Conservation (phyloP, 1,140 invertebrate genomes). For the Drosophila varians region DNA sequence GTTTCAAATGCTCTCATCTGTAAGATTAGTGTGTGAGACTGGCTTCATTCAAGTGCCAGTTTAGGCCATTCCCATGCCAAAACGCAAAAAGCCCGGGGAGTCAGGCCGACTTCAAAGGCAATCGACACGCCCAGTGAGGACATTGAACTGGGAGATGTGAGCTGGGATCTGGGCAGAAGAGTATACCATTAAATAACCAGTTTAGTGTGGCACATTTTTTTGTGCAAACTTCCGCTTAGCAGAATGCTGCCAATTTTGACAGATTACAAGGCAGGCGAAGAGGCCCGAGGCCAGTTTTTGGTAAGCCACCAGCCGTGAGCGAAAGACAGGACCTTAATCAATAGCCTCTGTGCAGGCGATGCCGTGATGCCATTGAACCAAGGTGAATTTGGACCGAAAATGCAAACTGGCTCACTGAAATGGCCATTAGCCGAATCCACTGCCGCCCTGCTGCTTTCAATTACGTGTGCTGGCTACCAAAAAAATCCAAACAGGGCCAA, state of each 20-base stretch:
- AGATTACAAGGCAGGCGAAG: slow-evolving; percentile 73
- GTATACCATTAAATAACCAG: slow-evolving; percentile 66
- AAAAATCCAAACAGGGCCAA: slow-evolving; percentile 10
- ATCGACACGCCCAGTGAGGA: slow-evolving; percentile 54
- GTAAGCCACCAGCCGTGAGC: slow-evolving; percentile 55
- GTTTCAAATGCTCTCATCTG: slow-evolving; percentile 22
- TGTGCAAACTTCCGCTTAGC: slow-evolving; percentile 67
- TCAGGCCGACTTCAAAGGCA: slow-evolving; percentile 57
- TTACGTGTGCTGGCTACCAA: slow-evolving; percentile 52
- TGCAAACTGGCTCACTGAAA: slow-evolving; percentile 28
- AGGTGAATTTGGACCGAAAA: slow-evolving; percentile 45
- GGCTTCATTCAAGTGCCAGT: slow-evolving; percentile 33
- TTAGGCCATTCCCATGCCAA: slow-evolving; percentile 52
- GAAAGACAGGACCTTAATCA: slow-evolving; percentile 56
- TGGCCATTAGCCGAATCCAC: slow-evolving; percentile 12
- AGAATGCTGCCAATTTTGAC: slow-evolving; percentile 73
- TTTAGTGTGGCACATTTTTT: slow-evolving; percentile 62
- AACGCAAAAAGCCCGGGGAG: slow-evolving; percentile 25
- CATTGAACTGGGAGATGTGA: slow-evolving; percentile 54
- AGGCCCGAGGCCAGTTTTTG: slow-evolving; percentile 22
- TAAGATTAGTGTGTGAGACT: slow-evolving; percentile 30
- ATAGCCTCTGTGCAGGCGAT: slow-evolving; percentile 56
- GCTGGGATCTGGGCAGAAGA: neutral
- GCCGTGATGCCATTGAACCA: slow-evolving; percentile 62
- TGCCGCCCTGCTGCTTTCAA: slow-evolving; percentile 73